Evolutionary conservation across 2,113 vertebrate genomes (phyloP).

Genomic region (Micromys minutus): DNA sequence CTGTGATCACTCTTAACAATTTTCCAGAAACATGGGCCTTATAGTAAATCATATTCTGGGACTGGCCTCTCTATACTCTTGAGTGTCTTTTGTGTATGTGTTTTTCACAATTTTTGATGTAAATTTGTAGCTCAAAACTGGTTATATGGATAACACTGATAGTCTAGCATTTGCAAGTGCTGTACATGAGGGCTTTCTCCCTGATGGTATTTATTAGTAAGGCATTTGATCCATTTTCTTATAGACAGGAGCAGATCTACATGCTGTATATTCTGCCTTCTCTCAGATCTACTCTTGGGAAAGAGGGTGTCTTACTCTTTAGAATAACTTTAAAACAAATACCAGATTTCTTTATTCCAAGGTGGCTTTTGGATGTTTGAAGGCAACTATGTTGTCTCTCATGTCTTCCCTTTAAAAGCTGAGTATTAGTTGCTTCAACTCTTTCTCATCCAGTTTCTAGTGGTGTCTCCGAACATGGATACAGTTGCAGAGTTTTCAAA

Average conservation of each 20-base stretch:
- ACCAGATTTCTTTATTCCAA: not conserved
- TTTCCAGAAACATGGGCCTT: not conserved
- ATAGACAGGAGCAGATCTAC: not conserved
- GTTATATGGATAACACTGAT: not conserved
- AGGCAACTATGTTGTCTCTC: not conserved
- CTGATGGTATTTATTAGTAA: not conserved
- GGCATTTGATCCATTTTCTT: not conserved
- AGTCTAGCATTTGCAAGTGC: not conserved
- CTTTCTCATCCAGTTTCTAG: not conserved
- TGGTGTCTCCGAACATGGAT: not conserved
- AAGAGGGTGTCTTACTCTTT: not conserved
- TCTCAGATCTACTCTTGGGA: not conserved
- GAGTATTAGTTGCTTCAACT: not conserved
- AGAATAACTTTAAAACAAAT: not conserved
- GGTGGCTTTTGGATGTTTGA: not conserved
- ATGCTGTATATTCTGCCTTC: not conserved
- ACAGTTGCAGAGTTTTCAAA: not conserved
- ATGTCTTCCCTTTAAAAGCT: not conserved
- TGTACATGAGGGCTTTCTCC: not conserved
- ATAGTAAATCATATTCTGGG: not conserved
- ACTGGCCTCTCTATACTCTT: not conserved
- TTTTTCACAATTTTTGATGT: not conserved
- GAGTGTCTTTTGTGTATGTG: not conserved
- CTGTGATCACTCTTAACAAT: not conserved
- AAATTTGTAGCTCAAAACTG: constrained; percentile 9